Conservation (phyloP, 2,113 vertebrate species). For the Forbesichthys papilliferus region DNA sequence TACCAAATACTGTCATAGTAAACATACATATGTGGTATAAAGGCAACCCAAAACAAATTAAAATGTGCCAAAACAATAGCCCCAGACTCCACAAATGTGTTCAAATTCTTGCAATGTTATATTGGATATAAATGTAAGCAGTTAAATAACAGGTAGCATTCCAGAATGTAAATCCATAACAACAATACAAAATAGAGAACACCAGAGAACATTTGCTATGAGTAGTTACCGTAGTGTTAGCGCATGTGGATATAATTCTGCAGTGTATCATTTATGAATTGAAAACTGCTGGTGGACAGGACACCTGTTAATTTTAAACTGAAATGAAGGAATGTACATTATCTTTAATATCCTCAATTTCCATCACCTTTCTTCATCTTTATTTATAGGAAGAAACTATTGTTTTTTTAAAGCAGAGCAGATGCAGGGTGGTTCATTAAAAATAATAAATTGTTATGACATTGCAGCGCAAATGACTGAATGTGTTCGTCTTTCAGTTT, state of each 20-base stretch:
- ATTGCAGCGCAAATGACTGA: background rate
- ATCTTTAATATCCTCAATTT: constrained; percentile 3
- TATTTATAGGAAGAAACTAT: background rate
- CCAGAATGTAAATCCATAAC: constrained; percentile 26
- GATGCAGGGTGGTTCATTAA: background rate
- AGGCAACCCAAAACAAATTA: too few species aligned
- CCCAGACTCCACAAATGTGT: too few species aligned
- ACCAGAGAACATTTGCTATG: constrained; percentile 25
- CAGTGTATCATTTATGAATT: constrained; percentile 54
- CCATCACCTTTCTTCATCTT: background rate
- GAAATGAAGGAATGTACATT: constrained; percentile 13
- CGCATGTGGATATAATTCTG: constrained; percentile 23
- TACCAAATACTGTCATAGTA: too few species aligned
- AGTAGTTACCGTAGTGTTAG: constrained; percentile 39
- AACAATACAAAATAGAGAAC: constrained; percentile 30
- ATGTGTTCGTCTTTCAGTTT: background rate
- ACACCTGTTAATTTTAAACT: constrained; percentile 10
- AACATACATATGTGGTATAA: too few species aligned
- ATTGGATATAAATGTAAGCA: constrained; percentile 7
- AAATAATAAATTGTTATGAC: background rate
- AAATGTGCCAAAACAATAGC: too few species aligned
- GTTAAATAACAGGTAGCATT: constrained; percentile 20
- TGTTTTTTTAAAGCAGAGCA: background rate
- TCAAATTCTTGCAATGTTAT: constrained; percentile 7
- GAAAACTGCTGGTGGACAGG: constrained; percentile 24